Percentiles rank a stretch among this genome's conserved stretches.
Evolutionary conservation across 2,113 vertebrate species (phyloP).

Genomic region (Isichthys henryi): DNA sequence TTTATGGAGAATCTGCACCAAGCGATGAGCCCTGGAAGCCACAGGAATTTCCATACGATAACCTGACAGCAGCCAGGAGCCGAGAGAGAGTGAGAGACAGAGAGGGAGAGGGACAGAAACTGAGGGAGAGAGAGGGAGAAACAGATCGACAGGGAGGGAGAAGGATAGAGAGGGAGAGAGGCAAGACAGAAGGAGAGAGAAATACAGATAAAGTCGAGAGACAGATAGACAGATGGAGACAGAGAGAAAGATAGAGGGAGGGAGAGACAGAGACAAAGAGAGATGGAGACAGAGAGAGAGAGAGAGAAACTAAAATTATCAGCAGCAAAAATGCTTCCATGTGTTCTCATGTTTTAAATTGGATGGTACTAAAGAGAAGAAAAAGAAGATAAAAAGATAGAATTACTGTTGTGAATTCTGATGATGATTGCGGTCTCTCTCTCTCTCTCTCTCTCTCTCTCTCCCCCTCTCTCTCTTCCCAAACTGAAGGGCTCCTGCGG

Average conservation of each 20-base stretch:
- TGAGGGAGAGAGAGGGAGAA: neutral
- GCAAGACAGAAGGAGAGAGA: neutral
- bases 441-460: constrained; percentile 14
- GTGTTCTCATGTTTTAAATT: neutral
- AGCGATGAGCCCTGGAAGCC: neutral
- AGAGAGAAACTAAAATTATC: constrained; percentile 23
- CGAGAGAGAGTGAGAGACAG: neutral
- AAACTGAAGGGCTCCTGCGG: neutral
- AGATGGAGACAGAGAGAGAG: neutral
- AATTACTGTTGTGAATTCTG: constrained; percentile 29
- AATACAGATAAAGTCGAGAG: neutral
- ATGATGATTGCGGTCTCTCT: constrained; percentile 29
- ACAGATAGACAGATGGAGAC: neutral
- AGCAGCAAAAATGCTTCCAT: constrained; percentile 26
- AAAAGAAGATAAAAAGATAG: neutral
- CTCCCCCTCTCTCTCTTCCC: constrained; percentile 5
- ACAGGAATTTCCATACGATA: constrained; percentile 18
- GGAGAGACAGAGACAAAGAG: neutral
- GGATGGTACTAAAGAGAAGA: neutral
- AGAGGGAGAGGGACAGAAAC: neutral
- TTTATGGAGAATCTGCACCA: constrained; percentile 11
- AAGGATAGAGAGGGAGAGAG: neutral
- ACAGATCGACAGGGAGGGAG: neutral
- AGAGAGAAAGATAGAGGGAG: neutral
- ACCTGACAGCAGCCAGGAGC: neutral